Evolutionary conservation across 2,113 vertebrate genomes (phyloP).

Genomic region (Paracanthobrama guichenoti): DNA sequence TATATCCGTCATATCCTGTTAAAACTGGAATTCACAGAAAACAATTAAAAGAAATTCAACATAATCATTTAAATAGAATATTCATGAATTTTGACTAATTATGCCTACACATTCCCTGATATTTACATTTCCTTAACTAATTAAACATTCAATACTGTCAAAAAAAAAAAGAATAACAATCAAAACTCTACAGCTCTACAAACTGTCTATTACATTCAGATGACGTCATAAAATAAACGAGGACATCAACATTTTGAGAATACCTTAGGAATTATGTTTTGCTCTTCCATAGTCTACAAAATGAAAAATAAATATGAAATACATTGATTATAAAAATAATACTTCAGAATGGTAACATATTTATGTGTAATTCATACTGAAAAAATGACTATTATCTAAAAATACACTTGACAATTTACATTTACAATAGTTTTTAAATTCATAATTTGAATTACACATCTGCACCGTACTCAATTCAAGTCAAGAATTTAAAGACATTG

Average conservation of each 20-base stretch:
- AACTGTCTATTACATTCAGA: too few species aligned
- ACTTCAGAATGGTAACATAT: neutral
- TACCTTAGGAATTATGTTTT: too few species aligned
- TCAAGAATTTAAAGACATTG: neutral
- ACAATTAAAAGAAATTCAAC: neutral
- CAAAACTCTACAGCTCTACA: too few species aligned
- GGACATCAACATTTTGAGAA: too few species aligned
- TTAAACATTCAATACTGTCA: too few species aligned
- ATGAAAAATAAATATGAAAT: neutral
- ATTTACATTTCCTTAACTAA: too few species aligned
- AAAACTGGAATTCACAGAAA: neutral
- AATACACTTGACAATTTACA: too few species aligned
- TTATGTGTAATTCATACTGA: neutral
- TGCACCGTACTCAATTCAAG: neutral
- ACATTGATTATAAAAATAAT: neutral
- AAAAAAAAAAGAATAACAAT: too few species aligned
- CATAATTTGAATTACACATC: neutral
- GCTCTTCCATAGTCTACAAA: neutral
- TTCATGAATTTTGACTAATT: neutral
- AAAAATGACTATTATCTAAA: neutral
- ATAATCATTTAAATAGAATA: neutral
- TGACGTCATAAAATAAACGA: too few species aligned
- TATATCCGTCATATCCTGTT: neutral
- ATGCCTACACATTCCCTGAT: too few species aligned
- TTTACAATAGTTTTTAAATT: neutral